Percentiles rank a stretch among this genome's conserved stretches.
phyloP scores from a whole-genome alignment of 2,113 vertebrate genomes.

The Semnornis frantzii region DNA sequence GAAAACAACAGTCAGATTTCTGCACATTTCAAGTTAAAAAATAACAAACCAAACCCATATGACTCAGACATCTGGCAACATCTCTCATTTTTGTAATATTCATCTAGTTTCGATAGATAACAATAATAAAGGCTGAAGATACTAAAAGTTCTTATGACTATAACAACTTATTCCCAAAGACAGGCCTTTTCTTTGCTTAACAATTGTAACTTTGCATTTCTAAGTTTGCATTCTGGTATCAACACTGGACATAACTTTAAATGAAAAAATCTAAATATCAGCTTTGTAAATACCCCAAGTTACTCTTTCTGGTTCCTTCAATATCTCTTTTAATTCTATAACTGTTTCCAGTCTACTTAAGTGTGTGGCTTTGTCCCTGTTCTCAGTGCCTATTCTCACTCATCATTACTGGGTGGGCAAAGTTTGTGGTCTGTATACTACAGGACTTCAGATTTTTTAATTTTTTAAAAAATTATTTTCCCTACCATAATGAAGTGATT shows the following conservation, averaged over 20 bases:
- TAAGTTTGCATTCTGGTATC: not conserved
- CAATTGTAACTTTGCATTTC: not conserved
- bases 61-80: not conserved
- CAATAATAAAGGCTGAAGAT: not conserved
- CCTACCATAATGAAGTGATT: not conserved
- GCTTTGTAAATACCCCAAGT: not conserved
- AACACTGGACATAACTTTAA: not conserved
- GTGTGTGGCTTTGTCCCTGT: rapidly evolving
- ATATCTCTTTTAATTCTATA: not conserved
- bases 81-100: not conserved
- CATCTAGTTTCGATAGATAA: not conserved
- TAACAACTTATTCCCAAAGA: not conserved
- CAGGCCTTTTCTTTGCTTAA: not conserved
- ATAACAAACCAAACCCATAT: not conserved
- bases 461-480: not conserved
- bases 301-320: not conserved
- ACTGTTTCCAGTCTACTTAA: not conserved
- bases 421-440: not conserved
- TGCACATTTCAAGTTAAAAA: not conserved
- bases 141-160: not conserved
- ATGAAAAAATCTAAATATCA: not conserved
- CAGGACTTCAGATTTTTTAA: not conserved
- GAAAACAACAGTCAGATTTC: not conserved
- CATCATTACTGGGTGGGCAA: not conserved
- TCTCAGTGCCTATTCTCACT: not conserved